Evolutionary conservation across 2,888 invertebrate genomes (phyloP).

Genomic region (Philaethria dido): DNA sequence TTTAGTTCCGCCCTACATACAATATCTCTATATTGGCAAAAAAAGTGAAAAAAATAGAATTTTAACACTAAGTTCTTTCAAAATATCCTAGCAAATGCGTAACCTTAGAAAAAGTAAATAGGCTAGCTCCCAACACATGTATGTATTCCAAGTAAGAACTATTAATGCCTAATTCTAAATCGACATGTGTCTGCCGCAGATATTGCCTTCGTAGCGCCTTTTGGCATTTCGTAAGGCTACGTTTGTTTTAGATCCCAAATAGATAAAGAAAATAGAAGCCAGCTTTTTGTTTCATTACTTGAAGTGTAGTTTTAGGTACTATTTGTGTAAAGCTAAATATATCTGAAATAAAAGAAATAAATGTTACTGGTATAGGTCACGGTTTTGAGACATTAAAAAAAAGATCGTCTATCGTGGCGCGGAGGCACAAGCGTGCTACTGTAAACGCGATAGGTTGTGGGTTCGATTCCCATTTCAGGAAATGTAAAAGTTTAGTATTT

Average conservation of each 20-base stretch:
- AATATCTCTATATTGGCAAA: too few species aligned
- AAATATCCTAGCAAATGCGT: too few species aligned
- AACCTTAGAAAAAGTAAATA: not conserved
- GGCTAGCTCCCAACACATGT: not conserved
- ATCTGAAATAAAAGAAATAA: not conserved
- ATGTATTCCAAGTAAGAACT: not conserved
- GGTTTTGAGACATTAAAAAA: too few species aligned
- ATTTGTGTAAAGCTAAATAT: not conserved
- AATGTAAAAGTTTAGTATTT: too few species aligned
- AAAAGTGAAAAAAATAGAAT: too few species aligned
- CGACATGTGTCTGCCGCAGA: slow-evolving; percentile 27
- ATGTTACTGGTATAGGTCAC: too few species aligned
- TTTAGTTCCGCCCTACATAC: too few species aligned
- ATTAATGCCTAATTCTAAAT: not conserved
- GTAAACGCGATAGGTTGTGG: too few species aligned
- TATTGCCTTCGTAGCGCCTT: slow-evolving; percentile 19
- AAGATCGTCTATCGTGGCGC: too few species aligned
- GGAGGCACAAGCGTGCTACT: too few species aligned
- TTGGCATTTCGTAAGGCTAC: not conserved
- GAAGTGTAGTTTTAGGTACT: not conserved
- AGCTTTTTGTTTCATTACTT: not conserved
- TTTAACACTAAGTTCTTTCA: too few species aligned
- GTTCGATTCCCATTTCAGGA: too few species aligned
- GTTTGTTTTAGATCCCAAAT: slow-evolving; percentile 5
- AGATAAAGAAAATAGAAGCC: slow-evolving; percentile 5